These are phyloP conservation scores for Pristionchus exspectatus DNA, from an alignment of 2,888 invertebrate genomes.

Conservation along the genomic window DNA sequence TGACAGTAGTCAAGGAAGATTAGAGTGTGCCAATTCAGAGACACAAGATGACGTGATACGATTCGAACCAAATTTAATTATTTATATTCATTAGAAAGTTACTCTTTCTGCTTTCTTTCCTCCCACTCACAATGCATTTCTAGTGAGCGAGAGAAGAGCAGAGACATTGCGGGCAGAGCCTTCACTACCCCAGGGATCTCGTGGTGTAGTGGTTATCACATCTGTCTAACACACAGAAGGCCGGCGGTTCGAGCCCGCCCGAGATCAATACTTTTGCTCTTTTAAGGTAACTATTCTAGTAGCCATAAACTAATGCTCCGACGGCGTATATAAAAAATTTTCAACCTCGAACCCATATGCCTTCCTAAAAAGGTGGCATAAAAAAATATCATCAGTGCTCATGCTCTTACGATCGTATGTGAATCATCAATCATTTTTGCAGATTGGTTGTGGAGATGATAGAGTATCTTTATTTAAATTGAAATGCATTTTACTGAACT, in stretches of 20 bases:
- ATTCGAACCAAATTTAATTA: too few relatives aligned
- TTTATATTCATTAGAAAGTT: too few relatives aligned
- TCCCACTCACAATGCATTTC: not conserved
- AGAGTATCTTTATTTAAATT: too few relatives aligned
- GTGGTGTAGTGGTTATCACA: slow-evolving; percentile 78
- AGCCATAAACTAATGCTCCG: not conserved
- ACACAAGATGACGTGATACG: too few relatives aligned
- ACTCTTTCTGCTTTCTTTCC: not conserved
- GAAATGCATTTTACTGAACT: too few relatives aligned
- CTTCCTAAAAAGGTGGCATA: too few relatives aligned
- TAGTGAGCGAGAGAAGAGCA: not conserved
- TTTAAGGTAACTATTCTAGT: not conserved
- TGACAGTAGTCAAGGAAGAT: too few relatives aligned
- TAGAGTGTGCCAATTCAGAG: too few relatives aligned
- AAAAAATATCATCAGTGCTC: too few relatives aligned
- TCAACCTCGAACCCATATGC: not conserved
- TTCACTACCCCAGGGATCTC: slow-evolving; percentile 60
- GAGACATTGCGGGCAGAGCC: slow-evolving; percentile 16
- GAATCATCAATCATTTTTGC: too few relatives aligned
- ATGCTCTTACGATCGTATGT: too few relatives aligned
- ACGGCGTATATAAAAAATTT: not conserved
- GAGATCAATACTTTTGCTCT: slow-evolving; percentile 65
- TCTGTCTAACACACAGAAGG: slow-evolving; percentile 78
- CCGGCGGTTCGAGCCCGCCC: slow-evolving; percentile 77
- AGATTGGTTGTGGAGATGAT: too few relatives aligned